Base-by-base conservation (phyloP, 2,888 invertebrate genomes). In the Orchesellides sinensis region DNA sequence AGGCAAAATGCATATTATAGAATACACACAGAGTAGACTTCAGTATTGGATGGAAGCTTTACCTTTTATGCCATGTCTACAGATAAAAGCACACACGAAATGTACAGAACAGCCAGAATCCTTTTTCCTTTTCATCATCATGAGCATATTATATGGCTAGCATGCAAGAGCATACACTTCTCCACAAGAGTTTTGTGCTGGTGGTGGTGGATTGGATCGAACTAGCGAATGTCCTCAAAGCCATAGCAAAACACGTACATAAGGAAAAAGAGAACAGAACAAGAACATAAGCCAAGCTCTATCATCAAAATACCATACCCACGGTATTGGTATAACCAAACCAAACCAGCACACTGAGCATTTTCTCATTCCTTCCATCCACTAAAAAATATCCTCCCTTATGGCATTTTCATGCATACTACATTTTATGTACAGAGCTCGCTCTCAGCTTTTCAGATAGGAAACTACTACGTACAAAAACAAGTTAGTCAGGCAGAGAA, bases 171-270 rank as follows among this genome's bases (percentile, higher is more conserved):
- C n/a, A n/a, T n/a, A n/a, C n/a, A n/a, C n/a, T n/a, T n/a, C n/a
- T n/a, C n/a, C n/a, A n/a, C n/a, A n/a, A n/a, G n/a, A n/a, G n/a
- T n/a, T n/a, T n/a, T n/a, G n/a, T n/a, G n/a, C n/a, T n/a, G 63
- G 61, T 69, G 47, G 47, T 49, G 66, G 66, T 82, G 75, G 69
- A 66, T 66, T 81, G 82, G 82, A 83, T 83, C 82, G 82, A 83
- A 83, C 75, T 70, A 75, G 77, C 82, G 82, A 83, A 72, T 83
- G 82, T 83, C 82, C 82, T 77, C 77, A 65, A 83, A 77, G 45
- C 29, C 59, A 54, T 59, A 61, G 54, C 40, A 77, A 49, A 65
- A 75, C 25, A 32, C 47, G 66, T 49, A 12, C 56, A 12, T 12
- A 27, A 29, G 32, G 35, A 54, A 19, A 32, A 78, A 56, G 47